Evolutionary conservation across 2,888 invertebrate genomes (phyloP), one percentile per base, ranked within the genome.

Genomic region (Stratiomys singularior): DNA sequence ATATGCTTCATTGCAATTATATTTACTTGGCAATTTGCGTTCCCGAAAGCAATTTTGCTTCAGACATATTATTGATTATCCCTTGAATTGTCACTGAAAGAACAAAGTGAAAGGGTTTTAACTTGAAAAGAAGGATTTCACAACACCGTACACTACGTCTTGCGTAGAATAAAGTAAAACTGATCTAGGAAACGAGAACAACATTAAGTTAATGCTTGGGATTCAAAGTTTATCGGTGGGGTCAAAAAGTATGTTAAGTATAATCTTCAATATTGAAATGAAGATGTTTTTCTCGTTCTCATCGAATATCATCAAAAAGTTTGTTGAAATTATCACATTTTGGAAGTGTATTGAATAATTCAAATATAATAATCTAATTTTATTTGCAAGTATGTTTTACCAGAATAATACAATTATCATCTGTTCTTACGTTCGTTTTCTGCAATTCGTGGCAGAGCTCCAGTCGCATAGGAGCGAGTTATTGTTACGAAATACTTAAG

Each of bases 21-120:
- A 25, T 83, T 87, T 89, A 94, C 94, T 90, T 90, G 79, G 94
- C 91, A 78, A 93, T 87, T 85, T 90, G 88, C 1, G 90, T 91
- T 83, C 94, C 94, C 71, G 92, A 93, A 82, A 94, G 89, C 66
- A 89, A 83, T 84, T 87, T 87, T 47, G 87, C 87, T 82, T 87
- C 85, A 80, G 85, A 81, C 85, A 85, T 85, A 27, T 81, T 82
- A 74, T 37, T 74, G 13, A 74, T 9, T 21, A 74, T 37, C 11
- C 74, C 74, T 58, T 74, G 37, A 7, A 74, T 74, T 21, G 74
- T 74, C 74, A 74, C 74, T 74, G 44, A 58, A 74, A 74, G 21
- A 25, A 47, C 9, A 67, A 66, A 66, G 13, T 60, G 23, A 18
- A 60, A 60, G 7, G 23, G 30, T 37, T 37, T 37, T 37, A 37